phyloP scores from a whole-genome alignment of 2,888 invertebrate genomes.

The Nemotelus nigrinus region DNA sequence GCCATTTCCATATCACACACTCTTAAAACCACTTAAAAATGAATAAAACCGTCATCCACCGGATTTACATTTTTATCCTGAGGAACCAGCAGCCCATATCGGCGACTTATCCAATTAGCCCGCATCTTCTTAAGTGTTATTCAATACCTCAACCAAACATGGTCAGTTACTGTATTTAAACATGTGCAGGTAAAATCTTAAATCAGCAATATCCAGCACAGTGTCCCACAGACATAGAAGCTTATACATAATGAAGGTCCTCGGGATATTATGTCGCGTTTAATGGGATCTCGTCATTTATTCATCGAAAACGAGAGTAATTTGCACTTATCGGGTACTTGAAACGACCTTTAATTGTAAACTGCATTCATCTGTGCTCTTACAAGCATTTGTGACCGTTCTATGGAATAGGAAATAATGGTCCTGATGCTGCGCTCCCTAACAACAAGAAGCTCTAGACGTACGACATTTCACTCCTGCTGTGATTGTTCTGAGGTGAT shows the following conservation, averaged over 20 bases:
- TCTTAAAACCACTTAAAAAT: no score
- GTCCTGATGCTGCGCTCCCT: conserved; percentile 16
- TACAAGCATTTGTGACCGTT: conserved; percentile 7
- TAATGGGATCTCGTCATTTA: conserved; percentile 10
- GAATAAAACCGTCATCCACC: no score
- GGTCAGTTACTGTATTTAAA: not conserved
- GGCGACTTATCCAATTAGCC: not conserved
- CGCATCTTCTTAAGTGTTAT: conserved; percentile 20
- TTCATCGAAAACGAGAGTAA: conserved; percentile 43
- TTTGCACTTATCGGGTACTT: conserved; percentile 45
- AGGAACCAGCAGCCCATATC: conserved; percentile 23
- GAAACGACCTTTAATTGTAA: conserved; percentile 42
- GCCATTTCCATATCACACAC: no score
- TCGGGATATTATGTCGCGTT: not conserved
- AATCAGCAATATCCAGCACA: not conserved
- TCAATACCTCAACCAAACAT: not conserved
- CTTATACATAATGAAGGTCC: conserved; percentile 6
- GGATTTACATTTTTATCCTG: not conserved
- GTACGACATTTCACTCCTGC: conserved; percentile 1
- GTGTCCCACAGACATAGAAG: not conserved
- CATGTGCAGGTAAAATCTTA: conserved; percentile 2
- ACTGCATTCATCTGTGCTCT: not conserved
- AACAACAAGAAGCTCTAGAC: not conserved
- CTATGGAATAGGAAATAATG: conserved; percentile 17
- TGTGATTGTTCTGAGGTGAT: not conserved